A percentile compares a stretch with the other conserved stretches of the same genome.
These are phyloP conservation scores for Ctenosaura bakeri DNA, from an alignment of 2,797 vertebrate species.

Conservation along the genomic window DNA sequence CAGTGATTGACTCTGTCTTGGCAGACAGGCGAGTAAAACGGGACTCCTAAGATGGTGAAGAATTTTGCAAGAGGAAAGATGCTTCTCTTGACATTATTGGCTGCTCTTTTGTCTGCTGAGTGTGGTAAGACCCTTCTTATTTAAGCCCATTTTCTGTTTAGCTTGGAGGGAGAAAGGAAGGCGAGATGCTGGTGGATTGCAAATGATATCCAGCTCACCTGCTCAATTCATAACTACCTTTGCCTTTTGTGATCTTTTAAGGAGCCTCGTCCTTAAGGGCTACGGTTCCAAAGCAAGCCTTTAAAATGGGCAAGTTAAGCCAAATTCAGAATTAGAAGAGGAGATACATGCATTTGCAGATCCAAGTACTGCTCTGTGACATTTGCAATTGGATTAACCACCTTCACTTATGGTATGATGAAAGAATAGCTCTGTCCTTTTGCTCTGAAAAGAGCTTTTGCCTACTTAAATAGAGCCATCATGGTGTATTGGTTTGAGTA, in stretches of 20 bases:
- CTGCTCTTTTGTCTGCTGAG: background rate
- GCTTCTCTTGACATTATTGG: background rate
- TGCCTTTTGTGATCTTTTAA: background rate
- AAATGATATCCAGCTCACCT: background rate
- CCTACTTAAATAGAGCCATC: too few species aligned
- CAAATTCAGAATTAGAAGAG: background rate
- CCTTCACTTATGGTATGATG: background rate
- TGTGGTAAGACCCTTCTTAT: constrained; percentile 18
- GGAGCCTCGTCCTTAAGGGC: background rate
- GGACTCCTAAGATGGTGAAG: background rate
- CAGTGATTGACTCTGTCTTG: background rate
- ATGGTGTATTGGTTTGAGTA: too few species aligned
- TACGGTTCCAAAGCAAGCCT: background rate
- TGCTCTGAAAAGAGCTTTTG: background rate
- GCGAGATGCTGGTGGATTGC: background rate
- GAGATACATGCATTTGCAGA: background rate
- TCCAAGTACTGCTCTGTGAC: too few species aligned
- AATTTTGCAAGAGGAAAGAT: background rate
- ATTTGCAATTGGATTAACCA: background rate
- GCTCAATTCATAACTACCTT: background rate
- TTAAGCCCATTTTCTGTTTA: background rate
- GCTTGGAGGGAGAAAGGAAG: too few species aligned
- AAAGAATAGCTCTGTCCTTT: background rate
- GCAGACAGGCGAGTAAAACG: background rate
- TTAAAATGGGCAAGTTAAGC: background rate